phyloP scores from a whole-genome alignment of 2,888 invertebrate species.

The Drosophila trichaetosa region DNA sequence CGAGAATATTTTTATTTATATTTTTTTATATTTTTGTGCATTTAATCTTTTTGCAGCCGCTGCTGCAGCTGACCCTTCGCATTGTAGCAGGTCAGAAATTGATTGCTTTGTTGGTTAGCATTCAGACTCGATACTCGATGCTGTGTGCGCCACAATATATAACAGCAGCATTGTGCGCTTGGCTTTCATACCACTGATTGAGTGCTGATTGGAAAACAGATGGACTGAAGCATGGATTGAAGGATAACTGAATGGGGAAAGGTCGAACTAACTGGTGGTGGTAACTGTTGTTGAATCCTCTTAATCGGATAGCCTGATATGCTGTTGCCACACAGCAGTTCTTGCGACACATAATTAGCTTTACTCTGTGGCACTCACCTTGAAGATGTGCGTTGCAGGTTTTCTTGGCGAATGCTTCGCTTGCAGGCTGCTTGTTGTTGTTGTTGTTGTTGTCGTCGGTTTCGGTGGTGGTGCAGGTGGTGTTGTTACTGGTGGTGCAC shows the following conservation, averaged over 20 bases:
- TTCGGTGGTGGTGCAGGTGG: constrained; percentile 68
- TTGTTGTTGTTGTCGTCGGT: constrained; percentile 80
- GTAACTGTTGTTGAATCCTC: constrained; percentile 52
- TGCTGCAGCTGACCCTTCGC: constrained; percentile 9
- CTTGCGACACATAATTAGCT: constrained; percentile 57
- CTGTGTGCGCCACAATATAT: constrained; percentile 18
- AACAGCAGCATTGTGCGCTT: constrained; percentile 62
- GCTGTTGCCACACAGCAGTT: constrained; percentile 15
- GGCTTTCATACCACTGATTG: constrained; percentile 72
- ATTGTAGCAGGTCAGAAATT: constrained; percentile 58
- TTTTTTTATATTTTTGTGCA: constrained; percentile 42
- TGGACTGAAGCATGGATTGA: constrained; percentile 55
- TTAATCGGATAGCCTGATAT: constrained; percentile 46
- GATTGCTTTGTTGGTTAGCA: constrained; percentile 78
- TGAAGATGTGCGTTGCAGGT: constrained; percentile 77
- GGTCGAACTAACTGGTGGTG: background rate
- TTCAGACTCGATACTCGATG: constrained; percentile 40
- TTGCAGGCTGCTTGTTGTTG: constrained; percentile 83
- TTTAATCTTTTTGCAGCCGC: constrained; percentile 65
- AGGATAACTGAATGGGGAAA: constrained; percentile 38
- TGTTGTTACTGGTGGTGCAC: background rate
- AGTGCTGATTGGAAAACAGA: constrained; percentile 80
- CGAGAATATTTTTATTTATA: constrained; percentile 3
- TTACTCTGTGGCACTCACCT: constrained; percentile 54
- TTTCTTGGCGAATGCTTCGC: constrained; percentile 80